These are phyloP conservation scores for Sturnus vulgaris DNA, from an alignment of 2,113 vertebrate species.

Conservation along the genomic window DNA sequence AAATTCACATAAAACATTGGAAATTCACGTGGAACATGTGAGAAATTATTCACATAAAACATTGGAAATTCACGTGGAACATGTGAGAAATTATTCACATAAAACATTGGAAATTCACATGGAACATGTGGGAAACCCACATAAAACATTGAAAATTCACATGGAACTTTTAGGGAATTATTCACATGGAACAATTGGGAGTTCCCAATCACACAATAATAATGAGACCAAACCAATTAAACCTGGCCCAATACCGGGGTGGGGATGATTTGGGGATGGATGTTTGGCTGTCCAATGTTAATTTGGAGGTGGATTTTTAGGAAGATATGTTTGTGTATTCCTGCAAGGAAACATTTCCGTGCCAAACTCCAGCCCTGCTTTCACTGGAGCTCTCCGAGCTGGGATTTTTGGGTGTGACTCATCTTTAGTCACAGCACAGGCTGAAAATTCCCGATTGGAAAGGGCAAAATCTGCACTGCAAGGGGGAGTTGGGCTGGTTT, in stretches of 20 bases:
- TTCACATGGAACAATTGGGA: not conserved
- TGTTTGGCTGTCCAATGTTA: too few relatives aligned
- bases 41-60: not conserved
- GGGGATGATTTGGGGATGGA: not conserved
- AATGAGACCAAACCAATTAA: not conserved
- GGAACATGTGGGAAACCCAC: too few relatives aligned
- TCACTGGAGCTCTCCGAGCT: not conserved
- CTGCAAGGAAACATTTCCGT: not conserved
- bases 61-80: not conserved
- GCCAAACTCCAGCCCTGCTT: not conserved
- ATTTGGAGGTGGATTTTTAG: not conserved
- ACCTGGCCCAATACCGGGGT: rapidly evolving
- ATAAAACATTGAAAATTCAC: too few relatives aligned
- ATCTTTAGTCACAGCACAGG: not conserved
- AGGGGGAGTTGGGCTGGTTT: not conserved
- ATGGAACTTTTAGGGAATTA: not conserved
- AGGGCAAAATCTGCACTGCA: not conserved
- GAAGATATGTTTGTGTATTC: not conserved
- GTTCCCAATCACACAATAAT: rapidly evolving
- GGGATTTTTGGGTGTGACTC: not conserved
- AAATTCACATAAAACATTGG: not conserved
- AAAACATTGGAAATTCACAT: not conserved
- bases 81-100: too few relatives aligned
- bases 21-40: too few relatives aligned
- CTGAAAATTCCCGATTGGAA: not conserved